Base-by-base conservation (phyloP, 1,140 invertebrate species). In the Holcopasites calliopsidis region DNA sequence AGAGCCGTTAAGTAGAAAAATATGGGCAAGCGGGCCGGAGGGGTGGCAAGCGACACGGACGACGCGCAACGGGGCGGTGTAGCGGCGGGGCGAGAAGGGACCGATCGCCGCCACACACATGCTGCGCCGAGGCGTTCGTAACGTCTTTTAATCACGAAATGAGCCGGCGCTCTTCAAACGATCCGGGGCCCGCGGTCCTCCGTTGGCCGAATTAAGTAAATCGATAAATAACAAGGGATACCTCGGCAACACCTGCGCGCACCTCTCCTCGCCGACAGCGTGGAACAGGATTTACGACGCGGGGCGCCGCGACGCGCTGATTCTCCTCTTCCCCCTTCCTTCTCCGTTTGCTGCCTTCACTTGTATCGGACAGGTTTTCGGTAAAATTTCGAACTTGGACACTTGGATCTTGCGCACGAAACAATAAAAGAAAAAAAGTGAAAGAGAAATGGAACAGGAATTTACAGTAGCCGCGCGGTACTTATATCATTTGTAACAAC, bases 131-230 rank as follows among this genome's bases (percentile, higher is more conserved):
- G 88, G 88, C 88, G 88, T 90, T 84, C 85, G 86, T 91, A 91
- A 91, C 88, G 89, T 90, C 88, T 89, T 90, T 91, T 91, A 90
- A 91, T 91, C 90, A 91, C 90, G 90, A 90, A 88, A 89, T 85
- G 85, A 88, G 87, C 88, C 86, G 84, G 85, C 87, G 86, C 85
- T 85, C 84, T 87, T 89, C 88, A 89, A 89, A 88, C 83, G 88
- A 75, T 78, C 81, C 77, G 81, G 85, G 83, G 81, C 84, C 80
- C 81, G 55, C 77, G 85, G 86, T 88, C 85, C 85, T 84, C 87
- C 88, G 61, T 89, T 89, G 87, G 87, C 87, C 85, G 86, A 91
- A 91, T 90, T 90, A 90, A 90, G 89, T 90, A 90, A 90, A 91
- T 91, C 89, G 90, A 91, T 91, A 90, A 91, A 91, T 91, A 91